Evolutionary conservation across 1,140 invertebrate species (phyloP), one percentile per base, ranked within the genome.

Genomic region (Diabrotica undecimpunctata): DNA sequence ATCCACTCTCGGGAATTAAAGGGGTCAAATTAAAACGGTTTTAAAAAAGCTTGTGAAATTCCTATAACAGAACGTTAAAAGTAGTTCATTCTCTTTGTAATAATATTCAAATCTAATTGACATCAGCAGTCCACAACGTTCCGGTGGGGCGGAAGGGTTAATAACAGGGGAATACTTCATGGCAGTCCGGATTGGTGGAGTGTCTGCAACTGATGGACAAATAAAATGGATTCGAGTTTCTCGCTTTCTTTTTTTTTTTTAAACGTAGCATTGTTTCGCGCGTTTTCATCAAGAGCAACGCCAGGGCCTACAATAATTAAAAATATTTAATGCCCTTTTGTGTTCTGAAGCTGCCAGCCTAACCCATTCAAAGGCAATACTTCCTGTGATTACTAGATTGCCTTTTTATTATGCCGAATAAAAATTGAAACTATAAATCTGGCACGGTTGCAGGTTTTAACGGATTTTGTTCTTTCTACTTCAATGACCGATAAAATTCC

Each of bases 71-170:
- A 46, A 46, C n/a, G 41, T 46, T 46, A 8, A 46, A 46, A 46
- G 41, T 46, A 46, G 41, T 8, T 10, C 41, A 46, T 46, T 46
- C 41, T n/a, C 41, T 46, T 46, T 46, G 41, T 10, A 46, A 46
- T 46, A 46, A 46, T 46, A 46, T 46, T 46, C 41, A 46, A 46
- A 46, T 46, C 41, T 46, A 46, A 46, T 46, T 46, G 41, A 46
- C 41, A 46, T 46, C 41, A 46, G 41, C 11, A n/a, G 8, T 46
- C 41, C 41, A 46, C 8, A 46, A 46, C 41, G 41, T n/a, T 46
- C n/a, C 5, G n/a, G n/a, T n/a, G 8, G 41, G 41, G 41, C n/a
- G 41, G 8, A 46, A 46, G 41, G 41, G 41, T 46, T 46, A 46
- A 46, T 46, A 46, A 46, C n/a, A 46, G 41, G n/a, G 41, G 41